phyloP scores from a whole-genome alignment of 2,797 vertebrate genomes.

The Tympanoctomys barrerae region DNA sequence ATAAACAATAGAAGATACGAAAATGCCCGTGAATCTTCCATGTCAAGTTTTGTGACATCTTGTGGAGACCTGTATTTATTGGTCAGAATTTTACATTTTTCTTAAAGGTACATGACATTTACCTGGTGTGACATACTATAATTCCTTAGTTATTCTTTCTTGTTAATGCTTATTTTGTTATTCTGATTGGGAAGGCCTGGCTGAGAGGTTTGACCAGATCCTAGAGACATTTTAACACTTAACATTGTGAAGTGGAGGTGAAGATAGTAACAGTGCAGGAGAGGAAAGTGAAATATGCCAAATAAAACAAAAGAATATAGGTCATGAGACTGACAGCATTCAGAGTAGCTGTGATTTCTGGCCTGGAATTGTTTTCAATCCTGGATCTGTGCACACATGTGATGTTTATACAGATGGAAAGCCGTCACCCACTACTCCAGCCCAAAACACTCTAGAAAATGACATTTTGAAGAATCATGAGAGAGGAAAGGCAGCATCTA shows the following conservation, averaged over 20 bases:
- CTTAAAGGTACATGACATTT: not conserved
- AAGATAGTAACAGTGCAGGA: not conserved
- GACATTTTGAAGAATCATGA: not conserved
- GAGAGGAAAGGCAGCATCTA: not conserved
- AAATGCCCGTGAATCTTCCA: not conserved
- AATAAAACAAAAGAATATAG: slow-evolving; percentile 29
- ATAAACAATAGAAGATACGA: not conserved
- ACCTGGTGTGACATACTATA: not conserved
- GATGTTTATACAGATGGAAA: not conserved
- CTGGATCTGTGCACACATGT: not conserved
- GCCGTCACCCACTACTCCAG: not conserved
- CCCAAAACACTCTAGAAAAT: not conserved
- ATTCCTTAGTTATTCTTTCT: not conserved
- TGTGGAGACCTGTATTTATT: not conserved
- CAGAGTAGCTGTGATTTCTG: not conserved
- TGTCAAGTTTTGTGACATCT: not conserved
- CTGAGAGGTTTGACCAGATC: not conserved
- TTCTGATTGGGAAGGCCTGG: not conserved
- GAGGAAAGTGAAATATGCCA: slow-evolving; percentile 5
- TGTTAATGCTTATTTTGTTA: not conserved
- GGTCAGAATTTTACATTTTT: not conserved
- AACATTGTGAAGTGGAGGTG: not conserved
- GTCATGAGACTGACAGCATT: not conserved
- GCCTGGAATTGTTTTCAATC: not conserved
- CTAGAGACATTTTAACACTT: not conserved